Percentiles rank a stretch among this genome's conserved stretches.
phyloP scores from a whole-genome alignment of 1,140 invertebrate genomes.

The Drosophila kepulauana region DNA sequence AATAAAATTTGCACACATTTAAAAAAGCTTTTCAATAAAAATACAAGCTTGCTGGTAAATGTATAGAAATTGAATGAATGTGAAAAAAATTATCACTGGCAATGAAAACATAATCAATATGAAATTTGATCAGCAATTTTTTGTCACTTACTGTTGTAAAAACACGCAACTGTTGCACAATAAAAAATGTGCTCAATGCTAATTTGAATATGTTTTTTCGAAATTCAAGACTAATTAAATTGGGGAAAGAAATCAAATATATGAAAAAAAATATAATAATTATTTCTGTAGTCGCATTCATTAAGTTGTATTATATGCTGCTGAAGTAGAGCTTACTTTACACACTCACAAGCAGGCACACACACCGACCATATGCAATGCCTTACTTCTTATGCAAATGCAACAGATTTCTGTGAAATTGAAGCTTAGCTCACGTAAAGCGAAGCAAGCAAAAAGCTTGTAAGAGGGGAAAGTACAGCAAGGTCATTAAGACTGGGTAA shows the following conservation, averaged over 20 bases:
- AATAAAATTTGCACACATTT: too few relatives aligned
- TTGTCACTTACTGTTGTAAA: too few relatives aligned
- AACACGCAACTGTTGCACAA: too few relatives aligned
- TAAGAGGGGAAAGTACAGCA: background rate
- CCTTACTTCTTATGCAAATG: conserved; percentile 4
- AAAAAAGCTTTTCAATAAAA: too few relatives aligned
- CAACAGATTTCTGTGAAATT: conserved; percentile 10
- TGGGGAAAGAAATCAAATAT: background rate
- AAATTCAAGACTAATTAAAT: background rate
- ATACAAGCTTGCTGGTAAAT: too few relatives aligned
- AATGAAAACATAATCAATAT: too few relatives aligned
- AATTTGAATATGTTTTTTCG: background rate
- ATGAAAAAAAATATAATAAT: background rate
- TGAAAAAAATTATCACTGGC: too few relatives aligned
- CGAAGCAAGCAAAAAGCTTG: background rate
- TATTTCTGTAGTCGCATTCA: conserved; percentile 4
- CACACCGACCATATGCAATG: conserved; percentile 1
- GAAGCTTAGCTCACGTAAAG: background rate
- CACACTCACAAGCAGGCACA: background rate
- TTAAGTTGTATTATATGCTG: conserved; percentile 6
- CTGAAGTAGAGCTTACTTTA: conserved; percentile 5
- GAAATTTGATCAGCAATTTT: too few relatives aligned
- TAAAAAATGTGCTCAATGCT: background rate
- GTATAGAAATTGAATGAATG: too few relatives aligned
- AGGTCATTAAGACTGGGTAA: too few relatives aligned